Evolutionary conservation across 1,140 invertebrate genomes (phyloP).

Genomic region (Rhizoglyphus robini): DNA sequence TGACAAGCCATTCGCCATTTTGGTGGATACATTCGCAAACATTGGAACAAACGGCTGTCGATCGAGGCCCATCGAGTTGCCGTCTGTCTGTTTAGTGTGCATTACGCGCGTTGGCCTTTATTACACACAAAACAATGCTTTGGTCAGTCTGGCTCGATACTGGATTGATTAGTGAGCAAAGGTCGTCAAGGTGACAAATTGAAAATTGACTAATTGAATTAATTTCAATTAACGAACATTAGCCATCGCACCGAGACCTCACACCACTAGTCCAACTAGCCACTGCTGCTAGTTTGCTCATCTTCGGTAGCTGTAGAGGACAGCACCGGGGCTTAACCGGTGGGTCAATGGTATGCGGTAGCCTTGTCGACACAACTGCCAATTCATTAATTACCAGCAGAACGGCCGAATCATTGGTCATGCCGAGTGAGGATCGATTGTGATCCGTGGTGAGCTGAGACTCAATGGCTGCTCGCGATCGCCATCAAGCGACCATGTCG

Average conservation of each 20-base stretch:
- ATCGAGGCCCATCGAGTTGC: background rate
- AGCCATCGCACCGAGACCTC: background rate
- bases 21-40: conserved; percentile 9
- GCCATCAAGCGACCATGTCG: background rate
- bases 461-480: background rate
- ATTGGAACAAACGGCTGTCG: conserved; percentile 7
- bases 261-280: background rate
- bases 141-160: background rate
- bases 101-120: background rate
- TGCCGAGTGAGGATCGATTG: background rate
- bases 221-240: conserved; percentile 1
- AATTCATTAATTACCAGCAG: conserved; percentile 8
- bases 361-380: conserved; percentile 6
- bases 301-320: too few species aligned
- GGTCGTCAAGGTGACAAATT: conserved; percentile 11
- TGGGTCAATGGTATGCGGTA: background rate
- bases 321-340: too few species aligned
- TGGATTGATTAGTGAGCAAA: background rate
- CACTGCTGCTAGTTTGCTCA: too few species aligned
- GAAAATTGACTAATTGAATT: background rate
- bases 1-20: background rate
- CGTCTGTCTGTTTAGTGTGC: background rate
- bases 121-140: conserved; percentile 8
- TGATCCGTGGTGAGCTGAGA: background rate
- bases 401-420: conserved; percentile 9